These are phyloP conservation scores for Megalops cyprinoides DNA, from an alignment of 2,797 vertebrate species.

Conservation along the genomic window DNA sequence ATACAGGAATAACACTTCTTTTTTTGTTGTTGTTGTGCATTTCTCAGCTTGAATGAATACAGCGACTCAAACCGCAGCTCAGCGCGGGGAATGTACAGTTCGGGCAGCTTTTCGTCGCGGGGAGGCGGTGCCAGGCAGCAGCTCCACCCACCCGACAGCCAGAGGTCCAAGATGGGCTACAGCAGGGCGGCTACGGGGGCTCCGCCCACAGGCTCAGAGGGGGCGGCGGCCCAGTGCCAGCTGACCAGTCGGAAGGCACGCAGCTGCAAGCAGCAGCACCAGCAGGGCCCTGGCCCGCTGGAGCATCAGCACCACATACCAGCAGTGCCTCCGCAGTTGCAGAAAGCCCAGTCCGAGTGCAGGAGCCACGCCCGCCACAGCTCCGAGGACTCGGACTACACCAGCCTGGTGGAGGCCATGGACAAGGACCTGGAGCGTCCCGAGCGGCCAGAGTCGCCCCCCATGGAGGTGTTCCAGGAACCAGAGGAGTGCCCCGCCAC, in stretches of 20 bases:
- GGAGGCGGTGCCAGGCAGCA: constrained; percentile 80
- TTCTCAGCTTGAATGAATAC: constrained; percentile 81
- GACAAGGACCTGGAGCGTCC: constrained; percentile 94
- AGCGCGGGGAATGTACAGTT: constrained; percentile 79
- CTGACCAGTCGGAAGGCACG: constrained; percentile 76
- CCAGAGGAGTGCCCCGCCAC: constrained; percentile 79
- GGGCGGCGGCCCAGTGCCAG: constrained; percentile 69
- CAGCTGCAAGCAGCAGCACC: constrained; percentile 70
- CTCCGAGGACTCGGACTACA: constrained; percentile 86
- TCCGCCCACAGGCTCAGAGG: constrained; percentile 69
- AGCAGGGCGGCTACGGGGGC: constrained; percentile 70
- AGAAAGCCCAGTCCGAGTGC: constrained; percentile 64
- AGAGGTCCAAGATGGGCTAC: no score
- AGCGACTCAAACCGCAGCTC: constrained; percentile 80
- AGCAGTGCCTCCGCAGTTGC: constrained; percentile 48
- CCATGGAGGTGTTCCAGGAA: constrained; percentile 81
- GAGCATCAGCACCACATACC: constrained; percentile 75
- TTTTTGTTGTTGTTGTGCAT: neutral
- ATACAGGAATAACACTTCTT: neutral
- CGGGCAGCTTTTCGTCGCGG: constrained; percentile 74
- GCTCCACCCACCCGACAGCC: constrained; percentile 71
- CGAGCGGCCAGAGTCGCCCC: constrained; percentile 82
- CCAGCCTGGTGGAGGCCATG: constrained; percentile 89
- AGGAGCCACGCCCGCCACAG: constrained; percentile 73
- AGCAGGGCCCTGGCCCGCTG: constrained; percentile 55